Evolutionary conservation across 2,797 vertebrate species (phyloP).

Genomic region (Sebastes variabilis): DNA sequence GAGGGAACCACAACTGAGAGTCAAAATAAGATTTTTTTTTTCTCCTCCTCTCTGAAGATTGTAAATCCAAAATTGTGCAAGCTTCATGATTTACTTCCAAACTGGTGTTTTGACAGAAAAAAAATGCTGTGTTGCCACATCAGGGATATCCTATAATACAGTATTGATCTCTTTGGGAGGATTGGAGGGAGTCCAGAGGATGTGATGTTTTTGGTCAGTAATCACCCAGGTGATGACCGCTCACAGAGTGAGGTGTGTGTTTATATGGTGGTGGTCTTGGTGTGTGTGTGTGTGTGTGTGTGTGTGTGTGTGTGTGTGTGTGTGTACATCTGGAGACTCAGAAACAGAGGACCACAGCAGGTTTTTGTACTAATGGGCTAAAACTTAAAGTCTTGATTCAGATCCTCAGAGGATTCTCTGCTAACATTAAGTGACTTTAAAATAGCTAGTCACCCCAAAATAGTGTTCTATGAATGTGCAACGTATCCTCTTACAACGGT

Average conservation of each 20-base stretch:
- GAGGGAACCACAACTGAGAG: slow-evolving; percentile 5
- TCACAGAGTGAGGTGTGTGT: not conserved
- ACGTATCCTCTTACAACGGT: not conserved
- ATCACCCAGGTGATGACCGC: slow-evolving; percentile 52
- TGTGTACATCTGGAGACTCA: not conserved
- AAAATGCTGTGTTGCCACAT: slow-evolving; percentile 60
- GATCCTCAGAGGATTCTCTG: not conserved
- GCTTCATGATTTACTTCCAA: slow-evolving; percentile 58
- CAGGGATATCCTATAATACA: slow-evolving; percentile 51
- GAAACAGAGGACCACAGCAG: not conserved
- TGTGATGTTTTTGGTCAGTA: slow-evolving; percentile 54
- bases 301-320: not conserved
- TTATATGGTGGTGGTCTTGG: not conserved
- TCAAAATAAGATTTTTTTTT: not conserved
- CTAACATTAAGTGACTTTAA: not conserved
- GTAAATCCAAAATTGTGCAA: slow-evolving; percentile 62
- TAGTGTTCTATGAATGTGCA: not conserved
- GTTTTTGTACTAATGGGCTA: slow-evolving; percentile 14
- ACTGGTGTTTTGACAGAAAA: slow-evolving; percentile 57
- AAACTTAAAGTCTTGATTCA: not conserved
- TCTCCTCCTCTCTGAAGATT: not conserved
- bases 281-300: not conserved
- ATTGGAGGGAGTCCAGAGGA: slow-evolving; percentile 31
- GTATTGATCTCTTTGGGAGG: slow-evolving; percentile 56
- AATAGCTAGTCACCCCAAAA: not conserved